A percentile compares a stretch with the other conserved stretches of the same genome.
Evolutionary conservation across 37 sponge, comb jelly and placozoan genomes (phyloP).

Genomic region (Halichondria panicea): DNA sequence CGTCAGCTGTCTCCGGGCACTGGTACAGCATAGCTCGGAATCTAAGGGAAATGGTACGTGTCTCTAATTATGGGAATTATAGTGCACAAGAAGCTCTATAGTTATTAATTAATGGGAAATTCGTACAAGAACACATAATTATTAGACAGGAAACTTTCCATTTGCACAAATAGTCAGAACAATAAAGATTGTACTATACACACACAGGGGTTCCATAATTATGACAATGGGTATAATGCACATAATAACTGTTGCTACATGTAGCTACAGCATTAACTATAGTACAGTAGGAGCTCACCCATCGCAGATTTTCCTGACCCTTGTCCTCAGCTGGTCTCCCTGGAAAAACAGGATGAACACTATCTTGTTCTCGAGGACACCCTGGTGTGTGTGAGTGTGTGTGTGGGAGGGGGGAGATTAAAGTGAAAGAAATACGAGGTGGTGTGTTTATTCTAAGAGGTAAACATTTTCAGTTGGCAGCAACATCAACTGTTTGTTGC

Average conservation of each 20-base stretch:
- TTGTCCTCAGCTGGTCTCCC: slow-evolving; percentile 92
- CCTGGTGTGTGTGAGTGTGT: slow-evolving; percentile 33
- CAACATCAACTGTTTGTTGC: no score
- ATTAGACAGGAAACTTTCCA: background rate
- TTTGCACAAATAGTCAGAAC: no score
- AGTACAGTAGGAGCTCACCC: no score
- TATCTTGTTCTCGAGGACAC: slow-evolving; percentile 76
- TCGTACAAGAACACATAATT: background rate
- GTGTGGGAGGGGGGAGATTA: background rate
- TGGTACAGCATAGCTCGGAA: slow-evolving; percentile 94
- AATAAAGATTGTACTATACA: no score
- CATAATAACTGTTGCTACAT: no score
- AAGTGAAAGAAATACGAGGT: background rate
- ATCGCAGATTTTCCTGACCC: slow-evolving; percentile 99
- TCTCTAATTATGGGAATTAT: background rate
- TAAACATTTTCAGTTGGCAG: no score
- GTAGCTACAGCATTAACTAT: no score
- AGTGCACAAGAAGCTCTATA: background rate
- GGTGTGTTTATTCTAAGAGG: background rate
- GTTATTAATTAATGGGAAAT: background rate
- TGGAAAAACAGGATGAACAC: slow-evolving; percentile 99
- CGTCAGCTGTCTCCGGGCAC: slow-evolving; percentile 86
- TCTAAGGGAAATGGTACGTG: slow-evolving; percentile 27
- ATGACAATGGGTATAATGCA: no score
- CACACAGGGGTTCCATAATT: no score